Evolutionary conservation across 1,140 invertebrate genomes (phyloP).

Genomic region (Achatina immaculata): DNA sequence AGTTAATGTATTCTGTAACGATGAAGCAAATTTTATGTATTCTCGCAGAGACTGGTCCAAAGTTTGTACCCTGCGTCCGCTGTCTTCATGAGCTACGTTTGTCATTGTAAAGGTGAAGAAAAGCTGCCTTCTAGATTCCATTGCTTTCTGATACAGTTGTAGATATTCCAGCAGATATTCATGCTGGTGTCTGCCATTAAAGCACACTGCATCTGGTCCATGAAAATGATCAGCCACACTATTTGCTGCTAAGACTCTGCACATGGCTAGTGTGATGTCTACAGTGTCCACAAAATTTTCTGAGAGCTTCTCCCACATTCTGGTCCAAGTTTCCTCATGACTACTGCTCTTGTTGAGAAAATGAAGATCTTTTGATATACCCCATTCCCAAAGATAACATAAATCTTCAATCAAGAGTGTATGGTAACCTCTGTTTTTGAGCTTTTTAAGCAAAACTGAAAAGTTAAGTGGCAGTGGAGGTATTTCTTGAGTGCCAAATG

Average conservation of each 20-base stretch:
- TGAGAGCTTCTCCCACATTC: conserved; percentile 42
- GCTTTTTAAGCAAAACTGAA: conserved; percentile 50
- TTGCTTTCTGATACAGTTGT: conserved; percentile 51
- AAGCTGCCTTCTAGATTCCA: conserved; percentile 38
- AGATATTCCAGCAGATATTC: conserved; percentile 66
- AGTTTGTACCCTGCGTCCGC: conserved; percentile 60
- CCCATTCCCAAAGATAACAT: conserved; percentile 69
- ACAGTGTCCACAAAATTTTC: conserved; percentile 51
- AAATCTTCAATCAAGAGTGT: conserved; percentile 69
- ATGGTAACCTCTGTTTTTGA: conserved; percentile 55
- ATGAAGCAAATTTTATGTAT: conserved; percentile 44
- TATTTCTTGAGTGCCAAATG: conserved; percentile 59
- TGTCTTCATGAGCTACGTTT: conserved; percentile 66
- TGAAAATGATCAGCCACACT: conserved; percentile 65
- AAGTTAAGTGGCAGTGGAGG: conserved; percentile 55
- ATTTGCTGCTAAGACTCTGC: conserved; percentile 58
- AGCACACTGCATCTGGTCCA: conserved; percentile 62
- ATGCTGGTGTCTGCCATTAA: conserved; percentile 64
- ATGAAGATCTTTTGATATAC: conserved; percentile 63
- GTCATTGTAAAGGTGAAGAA: conserved; percentile 59
- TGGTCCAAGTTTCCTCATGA: conserved; percentile 46
- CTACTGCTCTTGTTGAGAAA: conserved; percentile 53
- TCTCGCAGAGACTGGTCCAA: conserved; percentile 58
- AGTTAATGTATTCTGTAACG: conserved; percentile 61
- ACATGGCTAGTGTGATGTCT: conserved; percentile 61